Conservation (phyloP, 2,888 invertebrate genomes). For the Drosophila lacicola region DNA sequence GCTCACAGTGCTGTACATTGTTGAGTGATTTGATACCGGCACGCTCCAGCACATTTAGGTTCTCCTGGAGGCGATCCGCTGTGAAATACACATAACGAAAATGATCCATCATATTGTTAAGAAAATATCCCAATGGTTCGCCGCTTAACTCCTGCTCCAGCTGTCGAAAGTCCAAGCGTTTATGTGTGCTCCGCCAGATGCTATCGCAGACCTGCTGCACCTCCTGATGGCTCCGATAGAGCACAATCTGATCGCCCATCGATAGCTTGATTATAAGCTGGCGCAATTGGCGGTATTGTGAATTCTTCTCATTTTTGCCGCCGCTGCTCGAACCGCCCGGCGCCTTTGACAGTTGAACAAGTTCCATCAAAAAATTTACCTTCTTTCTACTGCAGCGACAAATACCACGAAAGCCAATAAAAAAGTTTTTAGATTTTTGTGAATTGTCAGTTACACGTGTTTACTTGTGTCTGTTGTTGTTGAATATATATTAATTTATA, state of each 20-base stretch:
- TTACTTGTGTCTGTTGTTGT: conserved; percentile 29
- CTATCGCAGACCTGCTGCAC: conserved; percentile 22
- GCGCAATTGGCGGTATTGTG: not conserved
- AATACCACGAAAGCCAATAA: conserved; percentile 7
- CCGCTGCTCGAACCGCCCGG: not conserved
- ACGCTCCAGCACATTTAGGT: conserved; percentile 38
- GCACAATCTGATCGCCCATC: conserved; percentile 31
- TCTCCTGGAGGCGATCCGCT: conserved; percentile 45
- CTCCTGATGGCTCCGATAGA: conserved; percentile 20
- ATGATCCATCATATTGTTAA: conserved; percentile 37
- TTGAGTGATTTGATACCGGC: conserved; percentile 34
- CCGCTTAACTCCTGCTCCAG: conserved; percentile 24
- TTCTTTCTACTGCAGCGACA: conserved; percentile 5
- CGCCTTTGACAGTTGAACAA: not conserved
- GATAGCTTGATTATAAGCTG: conserved; percentile 12
- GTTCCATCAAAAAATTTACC: conserved; percentile 25
- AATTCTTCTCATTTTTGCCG: not conserved
- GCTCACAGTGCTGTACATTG: conserved; percentile 41
- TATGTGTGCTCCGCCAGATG: conserved; percentile 27
- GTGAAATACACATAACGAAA: conserved; percentile 37
- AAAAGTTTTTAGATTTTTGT: conserved; percentile 10
- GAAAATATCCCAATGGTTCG: conserved; percentile 27
- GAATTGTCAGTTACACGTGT: conserved; percentile 25
- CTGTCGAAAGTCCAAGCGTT: conserved; percentile 43
- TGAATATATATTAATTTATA: conserved; percentile 11